These are phyloP conservation scores for Pterocles burchelli DNA, from an alignment of 2,113 vertebrate species.

Conservation along the genomic window DNA sequence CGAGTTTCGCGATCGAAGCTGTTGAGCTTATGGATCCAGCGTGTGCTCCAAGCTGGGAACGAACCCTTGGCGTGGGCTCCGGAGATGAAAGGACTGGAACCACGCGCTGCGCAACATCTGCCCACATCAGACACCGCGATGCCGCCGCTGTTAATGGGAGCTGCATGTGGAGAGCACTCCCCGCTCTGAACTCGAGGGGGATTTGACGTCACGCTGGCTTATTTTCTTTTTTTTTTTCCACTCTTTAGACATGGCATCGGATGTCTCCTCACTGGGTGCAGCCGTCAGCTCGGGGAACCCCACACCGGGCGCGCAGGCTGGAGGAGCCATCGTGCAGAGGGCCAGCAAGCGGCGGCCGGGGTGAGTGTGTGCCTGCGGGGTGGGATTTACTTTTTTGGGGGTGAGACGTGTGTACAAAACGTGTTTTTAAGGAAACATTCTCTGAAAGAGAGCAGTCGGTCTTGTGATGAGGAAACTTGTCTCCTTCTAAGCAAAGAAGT, in stretches of 20 bases:
- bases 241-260: slow-evolving; percentile 84
- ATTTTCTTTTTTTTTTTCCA: not conserved
- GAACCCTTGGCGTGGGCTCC: not conserved
- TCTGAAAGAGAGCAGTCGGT: not conserved
- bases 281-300: slow-evolving; percentile 68
- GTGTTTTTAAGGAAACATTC: not conserved
- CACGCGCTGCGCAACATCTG: fast-evolving
- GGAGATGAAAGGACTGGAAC: not conserved
- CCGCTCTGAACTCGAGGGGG: fast-evolving
- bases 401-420: fast-evolving
- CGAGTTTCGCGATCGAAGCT: not conserved
- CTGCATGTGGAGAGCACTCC: not conserved
- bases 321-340: slow-evolving; percentile 81
- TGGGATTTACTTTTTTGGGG: no score
- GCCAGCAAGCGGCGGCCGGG: slow-evolving; percentile 83
- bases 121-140: not conserved
- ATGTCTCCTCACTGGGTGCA: slow-evolving; percentile 81
- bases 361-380: slow-evolving; percentile 71
- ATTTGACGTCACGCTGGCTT: fast-evolving
- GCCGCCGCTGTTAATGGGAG: fast-evolving
- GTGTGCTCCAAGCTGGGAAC: not conserved
- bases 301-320: slow-evolving; percentile 52
- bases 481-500: not conserved
- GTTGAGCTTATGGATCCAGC: not conserved
- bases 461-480: not conserved